Evolutionary conservation across 2,113 vertebrate genomes (phyloP).

Genomic region (Sakesphorus luctuosus): DNA sequence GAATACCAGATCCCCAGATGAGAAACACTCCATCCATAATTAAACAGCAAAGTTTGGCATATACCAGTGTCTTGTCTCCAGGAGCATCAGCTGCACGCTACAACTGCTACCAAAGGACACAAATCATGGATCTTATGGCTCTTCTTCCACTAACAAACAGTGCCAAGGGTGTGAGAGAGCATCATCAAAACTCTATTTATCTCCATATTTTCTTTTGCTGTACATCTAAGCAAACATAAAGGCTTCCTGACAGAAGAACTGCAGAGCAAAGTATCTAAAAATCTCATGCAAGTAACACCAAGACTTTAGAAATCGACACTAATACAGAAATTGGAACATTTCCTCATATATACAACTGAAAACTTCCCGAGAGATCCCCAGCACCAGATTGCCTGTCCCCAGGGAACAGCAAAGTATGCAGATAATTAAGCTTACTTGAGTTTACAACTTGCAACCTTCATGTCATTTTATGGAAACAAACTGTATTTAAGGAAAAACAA

Average conservation of each 20-base stretch:
- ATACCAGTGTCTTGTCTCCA: background rate
- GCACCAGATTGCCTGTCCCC: constrained; percentile 49
- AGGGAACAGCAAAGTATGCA: constrained; percentile 48
- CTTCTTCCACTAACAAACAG: background rate
- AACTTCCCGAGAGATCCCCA: constrained; percentile 34
- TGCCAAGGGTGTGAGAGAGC: background rate
- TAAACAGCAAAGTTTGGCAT: background rate
- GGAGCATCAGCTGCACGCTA: background rate
- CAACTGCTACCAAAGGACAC: background rate
- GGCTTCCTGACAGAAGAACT: background rate
- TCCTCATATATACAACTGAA: constrained; percentile 28
- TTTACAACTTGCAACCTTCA: constrained; percentile 31
- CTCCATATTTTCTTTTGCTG: background rate
- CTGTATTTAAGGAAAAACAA: background rate
- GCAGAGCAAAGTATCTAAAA: background rate
- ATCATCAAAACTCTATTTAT: background rate
- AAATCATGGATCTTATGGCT: background rate
- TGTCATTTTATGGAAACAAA: constrained; percentile 59
- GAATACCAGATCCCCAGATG: background rate
- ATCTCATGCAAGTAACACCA: background rate
- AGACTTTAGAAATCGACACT: background rate
- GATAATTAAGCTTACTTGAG: constrained; percentile 58
- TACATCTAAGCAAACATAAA: background rate
- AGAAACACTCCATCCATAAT: background rate
- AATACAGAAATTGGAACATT: background rate